A percentile compares a stretch with the other conserved stretches of the same genome.
Evolutionary conservation across 2,888 invertebrate species (phyloP).

Genomic region (Heliconius ethilla): DNA sequence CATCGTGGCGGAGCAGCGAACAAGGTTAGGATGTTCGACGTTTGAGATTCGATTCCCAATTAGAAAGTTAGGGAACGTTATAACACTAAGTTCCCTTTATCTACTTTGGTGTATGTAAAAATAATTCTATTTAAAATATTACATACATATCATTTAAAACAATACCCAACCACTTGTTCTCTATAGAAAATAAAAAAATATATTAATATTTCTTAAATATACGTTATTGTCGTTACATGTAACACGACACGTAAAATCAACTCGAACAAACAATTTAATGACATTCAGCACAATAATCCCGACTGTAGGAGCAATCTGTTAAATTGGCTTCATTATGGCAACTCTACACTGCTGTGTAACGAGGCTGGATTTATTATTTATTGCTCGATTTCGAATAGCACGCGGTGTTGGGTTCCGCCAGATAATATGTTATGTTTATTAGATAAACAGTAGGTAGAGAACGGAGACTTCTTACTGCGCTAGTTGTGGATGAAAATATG

Average conservation of each 20-base stretch:
- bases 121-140: not conserved
- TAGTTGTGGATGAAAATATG: not conserved
- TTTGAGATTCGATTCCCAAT: no score
- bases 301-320: constrained; percentile 38
- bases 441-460: not conserved
- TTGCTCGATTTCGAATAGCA: not conserved
- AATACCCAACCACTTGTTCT: not conserved
- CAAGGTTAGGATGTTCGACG: no score
- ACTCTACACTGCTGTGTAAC: constrained; percentile 3
- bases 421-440: not conserved
- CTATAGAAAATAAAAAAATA: not conserved
- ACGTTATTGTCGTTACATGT: constrained; percentile 13
- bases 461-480: no score
- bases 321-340: constrained; percentile 36
- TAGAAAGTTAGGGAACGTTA: not conserved
- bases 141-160: not conserved
- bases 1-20: no score
- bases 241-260: constrained; percentile 34
- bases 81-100: not conserved
- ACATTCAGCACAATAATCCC: constrained; percentile 34
- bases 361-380: constrained; percentile 19
- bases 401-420: not conserved
- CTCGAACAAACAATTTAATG: constrained; percentile 35
- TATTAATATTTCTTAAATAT: not conserved
- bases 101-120: not conserved